Evolutionary conservation across 2,113 vertebrate genomes (phyloP).

Genomic region (Propithecus coquereli): DNA sequence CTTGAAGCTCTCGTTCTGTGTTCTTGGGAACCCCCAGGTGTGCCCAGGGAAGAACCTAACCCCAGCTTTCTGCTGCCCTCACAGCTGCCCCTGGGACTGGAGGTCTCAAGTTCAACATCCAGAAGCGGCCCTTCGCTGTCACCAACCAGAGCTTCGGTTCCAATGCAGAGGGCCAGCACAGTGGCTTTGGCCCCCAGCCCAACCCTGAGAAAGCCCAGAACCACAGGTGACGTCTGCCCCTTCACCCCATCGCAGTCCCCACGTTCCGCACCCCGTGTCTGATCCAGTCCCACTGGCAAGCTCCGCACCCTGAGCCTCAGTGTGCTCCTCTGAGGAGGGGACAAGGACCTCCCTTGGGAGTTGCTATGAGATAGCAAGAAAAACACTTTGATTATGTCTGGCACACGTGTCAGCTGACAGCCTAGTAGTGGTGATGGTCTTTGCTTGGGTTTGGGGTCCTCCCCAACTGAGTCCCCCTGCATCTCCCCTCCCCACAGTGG

Average conservation of each 20-base stretch:
- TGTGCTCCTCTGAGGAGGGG: accelerated
- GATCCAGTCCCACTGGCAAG: too few relatives aligned
- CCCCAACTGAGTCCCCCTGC: accelerated
- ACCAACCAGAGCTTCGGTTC: slow-evolving; percentile 84
- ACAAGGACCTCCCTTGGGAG: accelerated
- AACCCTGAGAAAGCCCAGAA: slow-evolving; percentile 73
- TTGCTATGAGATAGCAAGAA: accelerated
- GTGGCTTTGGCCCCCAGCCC: slow-evolving; percentile 66
- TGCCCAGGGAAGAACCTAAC: neutral
- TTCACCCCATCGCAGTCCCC: accelerated
- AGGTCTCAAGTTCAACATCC: slow-evolving; percentile 91
- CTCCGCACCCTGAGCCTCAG: too few relatives aligned
- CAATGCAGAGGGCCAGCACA: slow-evolving; percentile 58
- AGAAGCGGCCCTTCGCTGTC: slow-evolving; percentile 88
- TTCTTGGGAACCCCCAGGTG: neutral
- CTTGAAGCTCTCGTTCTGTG: accelerated
- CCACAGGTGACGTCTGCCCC: slow-evolving; percentile 58
- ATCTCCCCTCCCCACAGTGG: neutral
- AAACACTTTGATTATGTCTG: accelerated
- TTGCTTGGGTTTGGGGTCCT: accelerated
- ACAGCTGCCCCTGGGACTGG: slow-evolving; percentile 90
- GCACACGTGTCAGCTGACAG: accelerated
- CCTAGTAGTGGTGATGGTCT: accelerated
- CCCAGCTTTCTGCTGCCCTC: neutral
- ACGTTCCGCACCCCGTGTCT: accelerated